Evolutionary conservation across 2,797 vertebrate species (phyloP).

Genomic region (Crocidura indochinensis): DNA sequence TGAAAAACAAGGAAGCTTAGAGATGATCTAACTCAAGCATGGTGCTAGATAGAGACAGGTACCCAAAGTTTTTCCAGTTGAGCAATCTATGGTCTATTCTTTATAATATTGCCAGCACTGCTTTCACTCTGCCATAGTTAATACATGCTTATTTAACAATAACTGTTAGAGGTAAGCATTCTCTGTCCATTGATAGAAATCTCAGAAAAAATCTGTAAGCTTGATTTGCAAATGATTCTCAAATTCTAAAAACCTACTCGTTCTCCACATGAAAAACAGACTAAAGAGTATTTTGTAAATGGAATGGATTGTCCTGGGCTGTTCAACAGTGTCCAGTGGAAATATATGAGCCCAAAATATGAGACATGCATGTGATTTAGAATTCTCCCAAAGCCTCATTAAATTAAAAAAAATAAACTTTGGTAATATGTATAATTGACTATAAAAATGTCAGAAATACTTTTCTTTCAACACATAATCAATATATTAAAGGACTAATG

Average conservation of each 20-base stretch:
- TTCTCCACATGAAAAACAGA: not conserved
- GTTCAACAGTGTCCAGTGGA: not conserved
- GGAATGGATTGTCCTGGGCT: not conserved
- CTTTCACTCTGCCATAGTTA: not conserved
- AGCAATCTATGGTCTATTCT: not conserved
- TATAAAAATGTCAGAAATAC: not conserved
- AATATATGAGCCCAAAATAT: not conserved
- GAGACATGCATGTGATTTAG: not conserved
- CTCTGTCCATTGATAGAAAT: slow-evolving; percentile 19
- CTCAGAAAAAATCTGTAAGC: not conserved
- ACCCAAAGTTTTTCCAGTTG: not conserved
- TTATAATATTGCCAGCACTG: not conserved
- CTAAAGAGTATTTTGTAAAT: not conserved
- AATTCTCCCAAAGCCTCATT: slow-evolving; percentile 19
- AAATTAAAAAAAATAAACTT: not conserved
- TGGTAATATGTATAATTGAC: slow-evolving; percentile 13
- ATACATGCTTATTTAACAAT: slow-evolving; percentile 1
- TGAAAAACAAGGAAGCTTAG: not conserved
- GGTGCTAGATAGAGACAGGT: rapidly evolving
- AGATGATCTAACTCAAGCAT: too few species aligned
- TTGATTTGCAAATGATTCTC: not conserved
- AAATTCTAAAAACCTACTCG: not conserved
- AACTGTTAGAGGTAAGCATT: not conserved
- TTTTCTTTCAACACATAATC: slow-evolving; percentile 22
- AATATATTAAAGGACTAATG: slow-evolving; percentile 28